Evolutionary conservation across 2,888 invertebrate genomes (phyloP), one percentile per base, ranked within the genome.

Genomic region (Scaptomyza reducta): DNA sequence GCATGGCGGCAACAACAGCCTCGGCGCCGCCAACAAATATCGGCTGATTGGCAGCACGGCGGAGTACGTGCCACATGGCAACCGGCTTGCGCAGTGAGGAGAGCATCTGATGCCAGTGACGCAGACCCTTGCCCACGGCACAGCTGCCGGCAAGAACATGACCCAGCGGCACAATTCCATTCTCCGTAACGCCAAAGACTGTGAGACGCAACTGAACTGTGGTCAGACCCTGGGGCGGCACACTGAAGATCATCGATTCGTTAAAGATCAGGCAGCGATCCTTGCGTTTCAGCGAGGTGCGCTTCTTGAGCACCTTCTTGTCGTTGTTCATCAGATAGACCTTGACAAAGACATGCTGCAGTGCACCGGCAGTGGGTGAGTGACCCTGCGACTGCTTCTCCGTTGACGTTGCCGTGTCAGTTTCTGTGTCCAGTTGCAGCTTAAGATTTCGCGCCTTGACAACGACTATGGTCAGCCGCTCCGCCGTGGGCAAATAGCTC

Each of bases 91-190:
- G 93, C 46, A 96, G 92, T 16, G 96, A 95, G 35, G 95, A 93
- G 89, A 96, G 93, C 96, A 96, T 96, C 92, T 96, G 96, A 89
- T 95, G 95, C 96, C 96, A 96, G 88, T 96, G 96, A 25, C 94
- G 94, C 54, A 95, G 89, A 1, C 96, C 94, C 86, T 95, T 92
- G 59, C 96, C 96, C 40, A 94, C 93, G 13, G 95, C 94, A 83
- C 94, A 94, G 40, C 95, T 94, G 25, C 96, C 96, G 14, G 96
- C 94, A 69, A 96, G 95, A 56, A 96, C 95, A 91, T 96, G 96
- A 16, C 96, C 96, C 65, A 96, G 92, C n/a, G 95, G 94, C 77
- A 93, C 93, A 13, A 94, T 93, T 6, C 93, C 92, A 1, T 31
- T 42, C 14, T 86, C 85, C 29, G 84, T 83, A 14, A 85, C 81